Conservation (phyloP, 2,888 invertebrate genomes). For the Gastrophysa polygoni region DNA sequence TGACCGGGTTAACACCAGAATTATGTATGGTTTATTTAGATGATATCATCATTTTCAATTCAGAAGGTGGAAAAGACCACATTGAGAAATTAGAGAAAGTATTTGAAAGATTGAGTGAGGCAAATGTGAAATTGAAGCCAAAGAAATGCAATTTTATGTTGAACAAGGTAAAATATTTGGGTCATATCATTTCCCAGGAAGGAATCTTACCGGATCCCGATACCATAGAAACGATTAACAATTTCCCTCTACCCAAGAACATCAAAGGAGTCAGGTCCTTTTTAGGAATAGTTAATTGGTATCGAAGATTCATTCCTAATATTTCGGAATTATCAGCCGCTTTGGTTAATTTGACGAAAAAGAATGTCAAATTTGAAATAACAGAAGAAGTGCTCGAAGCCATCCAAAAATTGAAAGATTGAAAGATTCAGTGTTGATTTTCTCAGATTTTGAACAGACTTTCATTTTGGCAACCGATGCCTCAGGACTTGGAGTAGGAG, state of each 20-base stretch:
- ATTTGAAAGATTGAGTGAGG: conserved; percentile 16
- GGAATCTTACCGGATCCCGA: conserved; percentile 21
- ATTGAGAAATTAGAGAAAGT: conserved; percentile 21
- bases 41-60: conserved; percentile 20
- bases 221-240: too few species aligned
- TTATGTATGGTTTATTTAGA: conserved; percentile 25
- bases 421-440: conserved; percentile 25
- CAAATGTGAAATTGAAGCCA: conserved; percentile 21
- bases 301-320: too few species aligned
- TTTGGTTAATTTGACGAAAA: too few species aligned
- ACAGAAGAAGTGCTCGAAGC: too few species aligned
- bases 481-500: conserved; percentile 22
- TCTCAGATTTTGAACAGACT: conserved; percentile 24
- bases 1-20: conserved; percentile 19
- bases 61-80: conserved; percentile 23
- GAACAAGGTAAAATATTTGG: conserved; percentile 23
- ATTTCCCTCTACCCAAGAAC: too few species aligned
- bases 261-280: too few species aligned
- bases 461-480: conserved; percentile 29
- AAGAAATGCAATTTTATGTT: conserved; percentile 23
- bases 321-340: too few species aligned
- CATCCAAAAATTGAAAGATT: too few species aligned
- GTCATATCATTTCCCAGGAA: conserved; percentile 20
- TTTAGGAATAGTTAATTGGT: too few species aligned
- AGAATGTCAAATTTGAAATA: too few species aligned